Evolutionary conservation across 2,113 vertebrate species (phyloP), one percentile per base, ranked within the genome.

Genomic region (Candoia aspera): DNA sequence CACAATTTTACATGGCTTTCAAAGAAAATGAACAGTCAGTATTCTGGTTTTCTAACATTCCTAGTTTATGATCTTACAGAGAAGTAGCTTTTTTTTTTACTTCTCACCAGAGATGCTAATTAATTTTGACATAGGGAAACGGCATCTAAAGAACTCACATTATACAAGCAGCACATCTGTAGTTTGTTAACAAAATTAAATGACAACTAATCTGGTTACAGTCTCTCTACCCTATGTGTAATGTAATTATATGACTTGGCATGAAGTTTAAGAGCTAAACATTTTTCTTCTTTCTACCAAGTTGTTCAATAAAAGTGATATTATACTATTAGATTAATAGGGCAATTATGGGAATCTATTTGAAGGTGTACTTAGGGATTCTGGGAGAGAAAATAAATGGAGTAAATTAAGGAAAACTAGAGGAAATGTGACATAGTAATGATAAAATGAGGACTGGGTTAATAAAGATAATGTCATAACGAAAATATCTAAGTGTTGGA

Each of bases 101-200:
- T 46, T 10, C 4, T 12, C 0, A 84, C 13, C 55, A 10, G 4
- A 89, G n/a, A 37, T 83, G 23, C 1, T 91, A 23, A 83, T 94
- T 88, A 86, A 85, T 94, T 95, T 89, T 91, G 53, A 46, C 0
- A 2, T 12, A 79, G 73, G 59, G 29, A 85, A 88, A 93, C 94
- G 46, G 0, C 53, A 88, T 84, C 42, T 86, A 88, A 92, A 10
- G 92, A 91, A 93, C 9, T 89, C 23, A 95, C 57, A 92, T 91
- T 6, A 58, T 92, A 83, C 53, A 92, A 93, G 59, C 62, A 93
- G 13, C 4, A 95, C n/a, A 92, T 83, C 62, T 95, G 3, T 90
- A 92, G 29, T 92, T 96, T 94, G 26, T 86, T 92, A 94, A 93
- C 33, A 88, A 89, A 93, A 96, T 94, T 90, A 93, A 96, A 94